Evolutionary conservation across 2,888 invertebrate genomes (phyloP).

Genomic region (Meteorus cinctellus): DNA sequence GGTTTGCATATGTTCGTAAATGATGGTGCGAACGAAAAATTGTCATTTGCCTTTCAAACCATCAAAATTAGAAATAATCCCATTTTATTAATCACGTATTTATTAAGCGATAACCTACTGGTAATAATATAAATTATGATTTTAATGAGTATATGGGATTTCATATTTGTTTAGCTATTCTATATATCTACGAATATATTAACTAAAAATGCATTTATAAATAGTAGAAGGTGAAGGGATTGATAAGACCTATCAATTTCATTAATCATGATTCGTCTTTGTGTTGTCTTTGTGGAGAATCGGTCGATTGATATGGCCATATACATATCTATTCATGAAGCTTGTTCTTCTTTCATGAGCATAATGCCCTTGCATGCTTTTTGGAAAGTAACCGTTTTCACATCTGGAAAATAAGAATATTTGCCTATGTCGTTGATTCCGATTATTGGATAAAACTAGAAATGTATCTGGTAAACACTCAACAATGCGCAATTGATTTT

Average conservation of each 20-base stretch:
- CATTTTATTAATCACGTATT: not conserved
- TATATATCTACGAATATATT: not conserved
- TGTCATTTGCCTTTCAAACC: not conserved
- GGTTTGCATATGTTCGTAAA: not conserved
- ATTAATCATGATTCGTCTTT: constrained; percentile 64
- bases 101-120: not conserved
- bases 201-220: not conserved
- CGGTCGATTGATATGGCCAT: constrained; percentile 41
- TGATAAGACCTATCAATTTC: constrained; percentile 9
- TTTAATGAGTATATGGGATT: constrained; percentile 3
- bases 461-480: too few species aligned
- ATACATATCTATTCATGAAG: too few species aligned
- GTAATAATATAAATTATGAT: not conserved
- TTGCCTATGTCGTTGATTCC: too few species aligned
- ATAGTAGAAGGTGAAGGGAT: not conserved
- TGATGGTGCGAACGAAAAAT: not conserved
- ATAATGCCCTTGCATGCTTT: too few species aligned
- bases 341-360: too few species aligned
- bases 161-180: not conserved
- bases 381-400: too few species aligned
- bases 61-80: not conserved
- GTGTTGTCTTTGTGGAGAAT: constrained; percentile 63
- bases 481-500: too few species aligned
- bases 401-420: too few species aligned
- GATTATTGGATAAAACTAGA: too few species aligned